Evolutionary conservation across 2,888 invertebrate genomes (phyloP).

Genomic region (Rotaria sp.): DNA sequence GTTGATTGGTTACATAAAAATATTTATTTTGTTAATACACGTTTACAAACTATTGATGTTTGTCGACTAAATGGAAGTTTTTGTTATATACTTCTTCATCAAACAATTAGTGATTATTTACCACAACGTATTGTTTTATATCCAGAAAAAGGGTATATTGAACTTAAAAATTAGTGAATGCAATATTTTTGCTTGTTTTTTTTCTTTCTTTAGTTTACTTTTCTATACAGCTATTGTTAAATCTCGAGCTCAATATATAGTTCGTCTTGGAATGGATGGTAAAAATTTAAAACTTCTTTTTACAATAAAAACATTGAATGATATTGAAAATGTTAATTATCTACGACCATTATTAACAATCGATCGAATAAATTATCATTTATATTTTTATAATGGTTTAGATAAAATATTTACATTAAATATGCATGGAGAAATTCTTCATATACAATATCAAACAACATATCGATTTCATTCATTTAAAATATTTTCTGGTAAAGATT

Average conservation of each 20-base stretch:
- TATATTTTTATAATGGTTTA: neutral
- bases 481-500: neutral
- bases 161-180: neutral
- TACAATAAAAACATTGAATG: neutral
- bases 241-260: neutral
- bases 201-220: neutral
- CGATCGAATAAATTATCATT: neutral
- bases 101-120: slow-evolving; percentile 20
- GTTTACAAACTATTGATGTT: slow-evolving; percentile 19
- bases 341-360: neutral
- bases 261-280: slow-evolving; percentile 11
- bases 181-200: neutral
- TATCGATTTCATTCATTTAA: neutral
- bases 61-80: slow-evolving; percentile 13
- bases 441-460: neutral
- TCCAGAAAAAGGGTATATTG: neutral
- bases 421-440: neutral
- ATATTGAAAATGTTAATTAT: neutral
- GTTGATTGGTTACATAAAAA: slow-evolving; percentile 8
- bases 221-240: slow-evolving; percentile 3
- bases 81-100: neutral
- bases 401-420: slow-evolving; percentile 7
- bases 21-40: slow-evolving; percentile 21
- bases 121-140: slow-evolving; percentile 1
- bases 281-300: neutral